Evolutionary conservation across 2,797 vertebrate genomes (phyloP).

Genomic region (Cyprinella venusta): DNA sequence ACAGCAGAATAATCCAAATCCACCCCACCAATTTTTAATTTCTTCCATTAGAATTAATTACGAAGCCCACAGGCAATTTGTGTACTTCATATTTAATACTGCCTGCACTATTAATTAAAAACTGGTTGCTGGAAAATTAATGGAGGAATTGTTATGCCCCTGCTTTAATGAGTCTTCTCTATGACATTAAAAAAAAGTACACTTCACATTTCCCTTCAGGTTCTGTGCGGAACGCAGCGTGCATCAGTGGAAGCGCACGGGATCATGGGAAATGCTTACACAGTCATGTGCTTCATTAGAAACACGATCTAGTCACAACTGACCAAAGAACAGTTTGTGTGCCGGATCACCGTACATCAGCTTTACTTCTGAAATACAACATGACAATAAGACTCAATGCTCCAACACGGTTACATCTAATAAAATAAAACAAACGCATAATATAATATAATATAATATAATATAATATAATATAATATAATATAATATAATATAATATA

Average conservation of each 20-base stretch:
- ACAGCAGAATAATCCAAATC: conserved; percentile 79
- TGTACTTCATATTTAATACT: conserved; percentile 84
- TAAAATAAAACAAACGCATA: neutral
- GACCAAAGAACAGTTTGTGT: neutral
- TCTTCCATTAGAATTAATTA: conserved; percentile 89
- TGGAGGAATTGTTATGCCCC: conserved; percentile 83
- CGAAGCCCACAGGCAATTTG: conserved; percentile 86
- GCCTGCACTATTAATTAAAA: conserved; percentile 91
- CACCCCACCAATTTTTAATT: conserved; percentile 82
- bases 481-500: no score
- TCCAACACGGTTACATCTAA: neutral
- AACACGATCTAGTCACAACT: neutral
- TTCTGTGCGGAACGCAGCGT: conserved; percentile 61
- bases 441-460: no score
- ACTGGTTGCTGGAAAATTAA: conserved; percentile 87
- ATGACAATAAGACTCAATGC: neutral
- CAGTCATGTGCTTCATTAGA: conserved; percentile 1
- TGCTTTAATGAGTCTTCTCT: conserved; percentile 84
- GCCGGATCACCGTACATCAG: neutral
- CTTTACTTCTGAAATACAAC: neutral
- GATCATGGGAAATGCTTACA: conserved; percentile 28
- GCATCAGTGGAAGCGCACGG: conserved; percentile 25
- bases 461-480: no score
- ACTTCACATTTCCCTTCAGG: conserved; percentile 83
- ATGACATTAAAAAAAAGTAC: conserved; percentile 79